phyloP scores from a whole-genome alignment of 2,888 invertebrate genomes.

The Glyphotaelius pellucidus region DNA sequence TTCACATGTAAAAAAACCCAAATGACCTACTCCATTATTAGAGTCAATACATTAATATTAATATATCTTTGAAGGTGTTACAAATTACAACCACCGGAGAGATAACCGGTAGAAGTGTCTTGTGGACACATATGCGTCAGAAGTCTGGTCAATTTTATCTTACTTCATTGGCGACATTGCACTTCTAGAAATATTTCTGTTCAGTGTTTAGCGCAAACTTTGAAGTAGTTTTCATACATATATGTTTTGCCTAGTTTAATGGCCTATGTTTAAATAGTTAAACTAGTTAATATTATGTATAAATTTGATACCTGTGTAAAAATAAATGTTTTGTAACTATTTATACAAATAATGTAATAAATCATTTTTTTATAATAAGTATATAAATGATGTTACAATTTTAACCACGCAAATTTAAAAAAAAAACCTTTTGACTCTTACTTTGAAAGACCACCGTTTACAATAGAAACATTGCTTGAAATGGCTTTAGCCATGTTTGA shows the following conservation, averaged over 20 bases:
- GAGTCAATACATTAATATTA: too few relatives aligned
- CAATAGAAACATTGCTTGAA: too few relatives aligned
- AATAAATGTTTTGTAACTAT: background rate
- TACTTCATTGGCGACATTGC: too few relatives aligned
- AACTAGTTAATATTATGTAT: background rate
- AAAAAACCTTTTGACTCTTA: background rate
- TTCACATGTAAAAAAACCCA: background rate
- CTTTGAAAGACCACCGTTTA: background rate
- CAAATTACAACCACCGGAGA: too few relatives aligned
- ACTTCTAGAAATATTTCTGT: too few relatives aligned
- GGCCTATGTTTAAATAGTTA: background rate
- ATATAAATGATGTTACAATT: background rate
- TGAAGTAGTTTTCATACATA: background rate
- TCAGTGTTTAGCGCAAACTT: background rate
- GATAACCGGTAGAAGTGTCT: too few relatives aligned
- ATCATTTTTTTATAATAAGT: background rate
- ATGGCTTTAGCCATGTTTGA: too few relatives aligned
- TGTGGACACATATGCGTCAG: too few relatives aligned
- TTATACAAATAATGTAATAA: background rate
- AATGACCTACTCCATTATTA: background rate
- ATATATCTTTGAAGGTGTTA: too few relatives aligned
- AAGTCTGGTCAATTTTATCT: too few relatives aligned
- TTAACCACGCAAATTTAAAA: background rate
- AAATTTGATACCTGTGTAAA: background rate
- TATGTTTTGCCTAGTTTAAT: background rate